phyloP scores from a whole-genome alignment of 1,140 invertebrate genomes.

The Cyclina sinensis region DNA sequence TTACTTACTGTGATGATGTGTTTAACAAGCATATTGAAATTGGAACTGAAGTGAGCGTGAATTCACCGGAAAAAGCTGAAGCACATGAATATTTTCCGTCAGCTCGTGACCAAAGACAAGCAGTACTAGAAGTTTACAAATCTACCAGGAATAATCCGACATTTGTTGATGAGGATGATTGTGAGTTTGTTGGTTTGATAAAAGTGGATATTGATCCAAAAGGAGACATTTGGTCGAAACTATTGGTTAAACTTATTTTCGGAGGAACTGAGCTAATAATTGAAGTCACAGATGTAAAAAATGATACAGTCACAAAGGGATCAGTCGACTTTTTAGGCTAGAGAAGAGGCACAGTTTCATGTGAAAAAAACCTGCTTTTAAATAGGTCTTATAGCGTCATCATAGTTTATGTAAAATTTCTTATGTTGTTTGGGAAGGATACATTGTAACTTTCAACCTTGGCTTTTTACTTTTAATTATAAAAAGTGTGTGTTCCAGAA shows the following conservation, averaged over 20 bases:
- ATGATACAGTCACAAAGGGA: neutral
- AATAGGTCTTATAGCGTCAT: no score
- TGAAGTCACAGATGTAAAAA: constrained; percentile 52
- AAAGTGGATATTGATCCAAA: constrained; percentile 12
- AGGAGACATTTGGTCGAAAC: neutral
- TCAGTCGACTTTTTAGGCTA: constrained; percentile 43
- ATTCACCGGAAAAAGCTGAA: neutral
- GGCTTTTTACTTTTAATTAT: no score
- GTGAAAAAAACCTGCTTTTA: neutral
- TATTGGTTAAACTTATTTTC: constrained; percentile 25
- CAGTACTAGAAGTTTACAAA: constrained; percentile 30
- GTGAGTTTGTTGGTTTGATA: constrained; percentile 28
- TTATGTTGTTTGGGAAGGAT: no score
- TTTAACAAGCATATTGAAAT: constrained; percentile 45
- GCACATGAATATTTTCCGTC: constrained; percentile 29
- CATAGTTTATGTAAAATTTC: no score
- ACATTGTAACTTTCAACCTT: no score
- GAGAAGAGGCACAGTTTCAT: neutral
- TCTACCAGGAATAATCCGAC: neutral
- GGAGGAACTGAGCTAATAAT: constrained; percentile 54
- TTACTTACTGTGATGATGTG: constrained; percentile 30
- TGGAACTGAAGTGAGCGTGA: constrained; percentile 31
- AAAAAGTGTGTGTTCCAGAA: no score
- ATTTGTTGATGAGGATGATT: constrained; percentile 27
- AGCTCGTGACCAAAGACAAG: neutral